Base-by-base conservation (phyloP, 2,797 vertebrate genomes). In the Acanthis flammea region DNA sequence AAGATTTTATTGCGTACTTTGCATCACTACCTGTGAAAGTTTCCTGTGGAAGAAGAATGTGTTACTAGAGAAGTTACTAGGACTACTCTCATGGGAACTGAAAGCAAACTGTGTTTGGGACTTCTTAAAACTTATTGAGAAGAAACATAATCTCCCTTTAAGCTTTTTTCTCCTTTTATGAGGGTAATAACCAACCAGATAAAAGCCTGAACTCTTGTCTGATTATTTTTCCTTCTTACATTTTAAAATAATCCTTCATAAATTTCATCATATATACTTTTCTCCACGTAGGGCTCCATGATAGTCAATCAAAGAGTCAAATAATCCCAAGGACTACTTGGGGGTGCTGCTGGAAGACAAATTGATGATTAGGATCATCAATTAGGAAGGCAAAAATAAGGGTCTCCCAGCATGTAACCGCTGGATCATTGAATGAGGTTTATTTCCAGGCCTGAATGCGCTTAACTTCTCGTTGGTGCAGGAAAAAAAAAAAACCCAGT, bases 401-500 rank as follows among this genome's bases (percentile, higher is more conserved):
- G 33, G 41, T 77, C 27, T 83, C 63, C n/a, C 51, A 88, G 73
- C 50, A 50, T 39, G 45, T 41, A 86, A 74, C n/a, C 54, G 19
- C 0, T 55, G 55, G 51, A 84, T 84, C 28, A 81, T 63, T 91
- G 47, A 82, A 81, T 44, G 17, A 72, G 31, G 6, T 87, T 79
- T 89, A 60, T 87, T 91, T 94, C 42, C 68, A 94, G 83, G 42
- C 53, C 83, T 87, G 88, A 92, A 79, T 73, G n/a, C 24, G 12
- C 42, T 37, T 75, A 66, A 85, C 41, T 21, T 85, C 76, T 73
- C 78, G 15, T 74, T 63, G 47, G 55, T 48, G 33, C 13, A 79
- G 27, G 30, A 25, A 60, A 39, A 10, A 51, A 10, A 51, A 35
- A 51, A 35, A 1, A 0, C 1, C 5, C 28, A 88, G 33, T 28